A percentile compares a stretch with the other conserved stretches of the same genome.
Conservation (phyloP, 2,797 vertebrate species). For the Margarornis squamiger region DNA sequence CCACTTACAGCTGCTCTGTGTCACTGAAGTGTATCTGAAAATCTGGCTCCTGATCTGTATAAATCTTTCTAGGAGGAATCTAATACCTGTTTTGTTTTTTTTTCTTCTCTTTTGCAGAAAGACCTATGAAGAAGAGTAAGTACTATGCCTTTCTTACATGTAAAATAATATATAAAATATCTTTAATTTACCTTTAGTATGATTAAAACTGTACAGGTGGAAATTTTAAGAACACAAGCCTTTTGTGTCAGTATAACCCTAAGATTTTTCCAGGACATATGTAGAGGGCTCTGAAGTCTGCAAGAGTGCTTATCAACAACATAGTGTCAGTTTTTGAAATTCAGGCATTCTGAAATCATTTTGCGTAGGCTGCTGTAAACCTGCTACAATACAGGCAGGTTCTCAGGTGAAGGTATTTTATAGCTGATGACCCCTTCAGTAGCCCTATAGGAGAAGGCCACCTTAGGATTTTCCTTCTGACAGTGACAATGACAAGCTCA, state of each 20-base stretch:
- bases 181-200: background rate
- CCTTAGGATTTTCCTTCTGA: background rate
- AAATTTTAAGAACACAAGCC: background rate
- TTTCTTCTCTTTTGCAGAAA: conserved; percentile 80
- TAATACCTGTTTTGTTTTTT: conserved; percentile 57
- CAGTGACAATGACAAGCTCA: background rate
- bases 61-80: background rate
- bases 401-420: background rate
- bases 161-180: background rate
- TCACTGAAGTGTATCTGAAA: background rate
- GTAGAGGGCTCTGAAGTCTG: background rate
- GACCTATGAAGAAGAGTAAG: conserved; percentile 94
- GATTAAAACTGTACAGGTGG: background rate
- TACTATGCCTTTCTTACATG: conserved; percentile 56
- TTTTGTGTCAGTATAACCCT: background rate
- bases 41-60: background rate
- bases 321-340: background rate
- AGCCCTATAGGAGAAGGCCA: background rate
- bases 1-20: background rate
- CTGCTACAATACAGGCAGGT: background rate
- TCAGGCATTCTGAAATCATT: background rate
- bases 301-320: background rate
- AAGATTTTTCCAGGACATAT: background rate
- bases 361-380: background rate
- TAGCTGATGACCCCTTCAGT: background rate